Evolutionary conservation across 2,888 invertebrate species (phyloP), one percentile per base, ranked within the genome.

Genomic region (Spialia ferax): DNA sequence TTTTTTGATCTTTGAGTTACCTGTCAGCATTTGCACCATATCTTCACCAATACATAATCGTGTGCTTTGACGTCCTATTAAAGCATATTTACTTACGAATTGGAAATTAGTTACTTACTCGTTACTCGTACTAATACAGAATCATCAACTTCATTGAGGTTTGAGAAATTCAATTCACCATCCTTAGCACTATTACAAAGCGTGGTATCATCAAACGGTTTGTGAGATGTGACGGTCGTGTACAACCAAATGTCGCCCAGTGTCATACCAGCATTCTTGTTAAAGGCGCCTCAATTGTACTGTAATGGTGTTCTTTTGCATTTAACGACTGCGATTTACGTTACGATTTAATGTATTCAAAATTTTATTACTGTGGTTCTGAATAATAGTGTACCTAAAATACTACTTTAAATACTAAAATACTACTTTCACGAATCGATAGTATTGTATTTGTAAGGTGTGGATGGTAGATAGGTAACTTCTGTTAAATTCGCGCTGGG

Each of bases 201-300:
- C 20, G 55, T 56, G 42, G n/a, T 66, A 38, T 54, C 65, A 64
- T 63, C 63, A 35, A 50, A 23, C 48, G 65, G 64, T 59, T 70
- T 61, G 63, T 52, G 60, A 56, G 55, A 66, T 70, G 65, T 57
- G 57, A 48, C 38, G 64, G 64, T 64, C 61, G 63, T 50, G 38
- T 54, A 54, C 56, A 54, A 57, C 63, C 35, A 35, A 63, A 56
- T 42, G 62, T 38, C 50, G 55, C 35, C 38, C 38, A 50, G 56
- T 56, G 63, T 63, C 55, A 62, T 62, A 52, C 18, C 56, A 48
- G 50, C 56, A 69, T 56, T 68, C 69, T 67, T 56, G 57, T 67
- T 67, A 64, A 29, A 57, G 67, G 59, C 65, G 69, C 67, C 65
- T 68, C 64, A 67, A 71, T 69, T 71, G 71, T 71, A 64, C 35